phyloP scores from a whole-genome alignment of 2,113 vertebrate species.

The Semnornis frantzii region DNA sequence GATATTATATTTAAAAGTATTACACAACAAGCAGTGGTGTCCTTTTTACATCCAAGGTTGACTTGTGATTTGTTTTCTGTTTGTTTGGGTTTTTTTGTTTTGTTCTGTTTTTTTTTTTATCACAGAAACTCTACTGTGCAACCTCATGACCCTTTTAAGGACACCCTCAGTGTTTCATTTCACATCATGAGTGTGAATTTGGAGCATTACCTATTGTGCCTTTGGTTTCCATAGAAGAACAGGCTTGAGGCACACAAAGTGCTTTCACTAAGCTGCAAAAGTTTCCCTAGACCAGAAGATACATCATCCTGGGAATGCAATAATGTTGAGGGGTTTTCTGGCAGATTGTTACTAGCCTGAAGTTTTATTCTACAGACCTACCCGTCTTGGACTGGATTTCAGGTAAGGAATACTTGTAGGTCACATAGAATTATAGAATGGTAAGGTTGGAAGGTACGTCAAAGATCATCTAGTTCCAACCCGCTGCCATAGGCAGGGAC shows the following conservation, averaged over 20 bases:
- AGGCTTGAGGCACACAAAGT: not conserved
- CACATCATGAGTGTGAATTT: not conserved
- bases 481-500: too few relatives aligned
- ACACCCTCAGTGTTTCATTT: not conserved
- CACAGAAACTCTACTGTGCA: not conserved
- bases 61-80: not conserved
- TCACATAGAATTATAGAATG: too few relatives aligned
- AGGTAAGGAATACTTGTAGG: not conserved
- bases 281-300: conserved; percentile 32
- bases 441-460: too few relatives aligned
- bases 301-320: not conserved
- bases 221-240: not conserved
- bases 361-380: not conserved
- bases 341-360: not conserved
- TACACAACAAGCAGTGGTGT: not conserved
- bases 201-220: not conserved
- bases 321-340: not conserved
- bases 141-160: not conserved
- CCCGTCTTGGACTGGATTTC: not conserved
- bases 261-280: not conserved
- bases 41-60: not conserved
- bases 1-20: not conserved
- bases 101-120: not conserved
- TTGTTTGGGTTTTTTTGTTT: not conserved
- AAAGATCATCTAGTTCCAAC: too few relatives aligned